phyloP scores from a whole-genome alignment of 2,888 invertebrate species.

The Drosophila putrida region DNA sequence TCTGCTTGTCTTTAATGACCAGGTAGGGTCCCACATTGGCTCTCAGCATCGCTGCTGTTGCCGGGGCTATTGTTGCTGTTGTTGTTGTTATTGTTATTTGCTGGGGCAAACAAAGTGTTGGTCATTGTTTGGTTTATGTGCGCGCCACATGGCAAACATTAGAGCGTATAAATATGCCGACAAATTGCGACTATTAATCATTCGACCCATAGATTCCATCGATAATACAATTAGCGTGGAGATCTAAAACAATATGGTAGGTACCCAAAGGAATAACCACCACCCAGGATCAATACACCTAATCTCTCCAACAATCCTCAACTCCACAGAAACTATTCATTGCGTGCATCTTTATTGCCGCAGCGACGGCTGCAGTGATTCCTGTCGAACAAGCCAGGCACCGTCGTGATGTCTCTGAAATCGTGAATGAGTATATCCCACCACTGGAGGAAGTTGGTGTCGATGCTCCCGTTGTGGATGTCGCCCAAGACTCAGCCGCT shows the following conservation, averaged over 20 bases:
- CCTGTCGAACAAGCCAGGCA: slow-evolving; percentile 80
- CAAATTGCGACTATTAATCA: slow-evolving; percentile 78
- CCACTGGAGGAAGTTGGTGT: slow-evolving; percentile 59
- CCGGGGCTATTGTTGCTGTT: slow-evolving; percentile 18
- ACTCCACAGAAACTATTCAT: slow-evolving; percentile 70
- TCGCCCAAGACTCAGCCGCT: slow-evolving; percentile 61
- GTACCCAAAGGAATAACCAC: slow-evolving; percentile 30
- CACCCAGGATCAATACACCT: slow-evolving; percentile 7
- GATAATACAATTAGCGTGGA: slow-evolving; percentile 72
- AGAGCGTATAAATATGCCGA: slow-evolving; percentile 77
- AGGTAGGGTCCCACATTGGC: slow-evolving; percentile 33
- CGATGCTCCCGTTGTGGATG: slow-evolving; percentile 36
- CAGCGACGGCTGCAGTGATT: slow-evolving; percentile 81
- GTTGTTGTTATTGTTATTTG: slow-evolving; percentile 41
- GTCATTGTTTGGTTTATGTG: slow-evolving; percentile 65
- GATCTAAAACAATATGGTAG: slow-evolving; percentile 75
- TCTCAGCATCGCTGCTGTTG: slow-evolving; percentile 29
- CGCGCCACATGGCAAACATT: slow-evolving; percentile 66
- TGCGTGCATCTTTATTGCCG: slow-evolving; percentile 74
- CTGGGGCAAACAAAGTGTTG: slow-evolving; percentile 70
- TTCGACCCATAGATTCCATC: slow-evolving; percentile 81
- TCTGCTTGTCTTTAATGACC: slow-evolving; percentile 53
- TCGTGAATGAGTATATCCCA: slow-evolving; percentile 74
- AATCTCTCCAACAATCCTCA: slow-evolving; percentile 2
- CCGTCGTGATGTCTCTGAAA: slow-evolving; percentile 78